Evolutionary conservation across 2,797 vertebrate species (phyloP).

Genomic region (Phoxinus dragarum): DNA sequence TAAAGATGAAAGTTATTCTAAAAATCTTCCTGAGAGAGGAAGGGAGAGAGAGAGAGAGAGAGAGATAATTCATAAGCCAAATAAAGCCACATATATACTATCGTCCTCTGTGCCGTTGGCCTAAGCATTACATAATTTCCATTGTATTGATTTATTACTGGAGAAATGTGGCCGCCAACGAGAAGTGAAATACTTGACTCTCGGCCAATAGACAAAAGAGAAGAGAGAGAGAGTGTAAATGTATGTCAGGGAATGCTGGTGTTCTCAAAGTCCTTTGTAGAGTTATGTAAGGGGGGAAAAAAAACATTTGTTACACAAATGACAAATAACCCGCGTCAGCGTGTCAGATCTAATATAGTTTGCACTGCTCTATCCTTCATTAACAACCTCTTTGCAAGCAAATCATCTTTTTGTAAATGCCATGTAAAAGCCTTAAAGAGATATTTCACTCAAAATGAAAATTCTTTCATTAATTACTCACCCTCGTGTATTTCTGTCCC

Average conservation of each 20-base stretch:
- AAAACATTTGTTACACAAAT: background rate
- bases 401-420: background rate
- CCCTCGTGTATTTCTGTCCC: no score
- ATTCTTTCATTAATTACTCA: no score
- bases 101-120: conserved; percentile 55
- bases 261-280: conserved; percentile 62
- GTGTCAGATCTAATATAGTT: background rate
- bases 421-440: background rate
- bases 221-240: conserved; percentile 49
- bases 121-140: conserved; percentile 71
- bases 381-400: background rate
- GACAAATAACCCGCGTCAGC: background rate
- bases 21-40: conserved; percentile 60
- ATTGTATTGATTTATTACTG: conserved; percentile 72
- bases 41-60: conserved; percentile 55
- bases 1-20: conserved; percentile 17
- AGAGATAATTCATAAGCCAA: conserved; percentile 33
- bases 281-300: conserved; percentile 63
- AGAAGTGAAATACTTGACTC: conserved; percentile 66
- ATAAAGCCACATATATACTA: conserved; percentile 49
- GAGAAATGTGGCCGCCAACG: conserved; percentile 71
- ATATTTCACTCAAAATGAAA: no score
- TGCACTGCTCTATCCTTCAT: background rate
- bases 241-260: conserved; percentile 62
- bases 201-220: conserved; percentile 45